phyloP scores from a whole-genome alignment of 2,797 vertebrate genomes.

The Poeciliopsis presidionis region DNA sequence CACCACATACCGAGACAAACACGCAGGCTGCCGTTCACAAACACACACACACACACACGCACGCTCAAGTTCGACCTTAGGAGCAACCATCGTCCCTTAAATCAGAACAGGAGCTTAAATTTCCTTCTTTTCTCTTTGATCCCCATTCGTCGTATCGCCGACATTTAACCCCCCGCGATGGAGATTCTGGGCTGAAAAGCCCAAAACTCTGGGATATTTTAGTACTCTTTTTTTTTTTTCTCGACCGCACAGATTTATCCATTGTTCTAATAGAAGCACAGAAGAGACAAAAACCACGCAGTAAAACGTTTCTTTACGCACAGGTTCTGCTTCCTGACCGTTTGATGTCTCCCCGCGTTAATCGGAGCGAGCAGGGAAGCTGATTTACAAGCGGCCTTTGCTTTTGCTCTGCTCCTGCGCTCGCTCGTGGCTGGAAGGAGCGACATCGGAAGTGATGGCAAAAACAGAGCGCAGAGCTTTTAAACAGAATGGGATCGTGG shows the following conservation, averaged over 20 bases:
- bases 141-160: slow-evolving; percentile 34
- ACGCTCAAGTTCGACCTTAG: slow-evolving; percentile 6
- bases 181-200: slow-evolving; percentile 7
- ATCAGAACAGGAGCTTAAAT: slow-evolving; percentile 40
- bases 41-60: slow-evolving; percentile 12
- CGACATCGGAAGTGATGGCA: slow-evolving; percentile 53
- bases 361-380: slow-evolving; percentile 30
- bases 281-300: slow-evolving; percentile 6
- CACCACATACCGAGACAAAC: slow-evolving; percentile 46
- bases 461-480: slow-evolving; percentile 60
- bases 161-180: slow-evolving; percentile 14
- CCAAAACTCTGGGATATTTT: slow-evolving; percentile 15
- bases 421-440: slow-evolving; percentile 44
- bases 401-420: slow-evolving; percentile 49
- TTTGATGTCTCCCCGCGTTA: slow-evolving; percentile 62
- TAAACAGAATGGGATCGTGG: slow-evolving; percentile 6
- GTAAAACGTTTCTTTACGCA: slow-evolving; percentile 36
- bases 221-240: neutral
- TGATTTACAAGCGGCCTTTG: slow-evolving; percentile 68
- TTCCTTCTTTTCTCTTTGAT: slow-evolving; percentile 48
- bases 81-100: slow-evolving; percentile 9
- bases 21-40: slow-evolving; percentile 18
- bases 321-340: slow-evolving; percentile 41
- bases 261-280: slow-evolving; percentile 23
- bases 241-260: slow-evolving; percentile 8